Conservation (phyloP, 92 coral and sea anemone genomes). For the Nematostella vectensis region DNA sequence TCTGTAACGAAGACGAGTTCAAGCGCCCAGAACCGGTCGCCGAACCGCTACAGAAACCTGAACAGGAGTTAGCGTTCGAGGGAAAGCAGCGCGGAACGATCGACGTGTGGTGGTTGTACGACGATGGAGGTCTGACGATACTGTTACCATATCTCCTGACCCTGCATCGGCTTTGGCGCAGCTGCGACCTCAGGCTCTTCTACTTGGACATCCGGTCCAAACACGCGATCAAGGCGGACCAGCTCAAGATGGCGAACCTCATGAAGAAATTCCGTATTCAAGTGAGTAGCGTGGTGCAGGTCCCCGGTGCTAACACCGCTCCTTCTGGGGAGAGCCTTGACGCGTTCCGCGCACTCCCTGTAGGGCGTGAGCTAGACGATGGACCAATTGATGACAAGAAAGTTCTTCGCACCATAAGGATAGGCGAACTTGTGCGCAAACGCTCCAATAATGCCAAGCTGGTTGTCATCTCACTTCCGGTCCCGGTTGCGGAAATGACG, state of each 20-base stretch:
- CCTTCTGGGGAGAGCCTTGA: slow-evolving; percentile 77
- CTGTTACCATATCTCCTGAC: slow-evolving; percentile 76
- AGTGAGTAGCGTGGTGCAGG: slow-evolving; percentile 58
- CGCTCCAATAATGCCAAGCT: slow-evolving; percentile 73
- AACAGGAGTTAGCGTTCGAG: no score
- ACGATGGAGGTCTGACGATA: slow-evolving; percentile 92
- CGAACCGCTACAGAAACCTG: not conserved
- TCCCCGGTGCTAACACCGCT: slow-evolving; percentile 50
- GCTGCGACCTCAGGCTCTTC: slow-evolving; percentile 79
- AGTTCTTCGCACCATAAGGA: slow-evolving; percentile 81
- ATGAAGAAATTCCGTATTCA: slow-evolving; percentile 90
- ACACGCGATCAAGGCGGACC: slow-evolving; percentile 42
- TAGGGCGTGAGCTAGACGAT: slow-evolving; percentile 56
- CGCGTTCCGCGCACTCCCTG: slow-evolving; percentile 69
- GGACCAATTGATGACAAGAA: slow-evolving; percentile 55
- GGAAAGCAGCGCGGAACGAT: slow-evolving; percentile 73
- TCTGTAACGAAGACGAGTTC: slow-evolving; percentile 28
- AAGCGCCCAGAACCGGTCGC: slow-evolving; percentile 2
- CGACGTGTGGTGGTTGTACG: slow-evolving; percentile 98
- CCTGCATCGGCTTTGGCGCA: slow-evolving; percentile 76
- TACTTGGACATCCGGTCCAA: slow-evolving; percentile 71
- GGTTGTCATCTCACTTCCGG: slow-evolving; percentile 85
- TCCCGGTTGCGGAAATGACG: slow-evolving; percentile 85
- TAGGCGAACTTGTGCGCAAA: slow-evolving; percentile 80
- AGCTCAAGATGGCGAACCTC: slow-evolving; percentile 76